phyloP scores from a whole-genome alignment of 2,888 invertebrate genomes.

The Polyommatus iphigenia region DNA sequence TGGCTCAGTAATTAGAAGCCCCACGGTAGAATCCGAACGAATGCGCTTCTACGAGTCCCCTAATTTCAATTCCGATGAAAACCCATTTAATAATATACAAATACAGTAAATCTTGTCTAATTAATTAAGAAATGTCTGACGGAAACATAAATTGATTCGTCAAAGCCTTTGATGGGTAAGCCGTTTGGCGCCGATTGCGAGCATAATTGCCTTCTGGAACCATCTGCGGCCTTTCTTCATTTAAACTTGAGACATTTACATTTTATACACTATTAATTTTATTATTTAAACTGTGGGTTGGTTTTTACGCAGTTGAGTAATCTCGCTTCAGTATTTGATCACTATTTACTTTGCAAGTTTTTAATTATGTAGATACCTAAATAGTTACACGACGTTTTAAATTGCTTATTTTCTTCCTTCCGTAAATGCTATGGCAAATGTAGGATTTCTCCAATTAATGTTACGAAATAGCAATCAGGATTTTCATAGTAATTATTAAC shows the following conservation, averaged over 20 bases:
- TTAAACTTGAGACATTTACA: conserved; percentile 24
- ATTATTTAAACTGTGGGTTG: background rate
- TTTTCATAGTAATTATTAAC: background rate
- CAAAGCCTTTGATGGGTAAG: conserved; percentile 49
- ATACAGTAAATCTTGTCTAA: conserved; percentile 31
- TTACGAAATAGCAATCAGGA: background rate
- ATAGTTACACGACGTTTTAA: too few relatives aligned
- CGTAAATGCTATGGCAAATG: background rate
- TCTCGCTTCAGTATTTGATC: background rate
- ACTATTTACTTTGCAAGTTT: background rate
- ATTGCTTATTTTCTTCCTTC: background rate
- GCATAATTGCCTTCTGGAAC: conserved; percentile 57
- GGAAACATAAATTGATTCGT: conserved; percentile 36
- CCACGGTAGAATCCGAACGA: background rate
- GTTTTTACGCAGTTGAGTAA: background rate
- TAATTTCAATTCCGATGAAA: conserved; percentile 10
- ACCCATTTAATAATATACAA: conserved; percentile 26
- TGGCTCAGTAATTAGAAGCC: background rate
- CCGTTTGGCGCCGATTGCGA: conserved; percentile 48
- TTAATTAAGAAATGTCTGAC: conserved; percentile 38
- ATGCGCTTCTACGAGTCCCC: background rate
- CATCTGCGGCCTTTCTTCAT: conserved; percentile 54
- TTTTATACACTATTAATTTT: conserved; percentile 28
- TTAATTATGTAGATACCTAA: background rate
- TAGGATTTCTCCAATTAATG: background rate